A percentile compares a stretch with the other conserved stretches of the same genome.
Evolutionary conservation across 2,113 vertebrate species (phyloP).

Genomic region (Perca flavescens): DNA sequence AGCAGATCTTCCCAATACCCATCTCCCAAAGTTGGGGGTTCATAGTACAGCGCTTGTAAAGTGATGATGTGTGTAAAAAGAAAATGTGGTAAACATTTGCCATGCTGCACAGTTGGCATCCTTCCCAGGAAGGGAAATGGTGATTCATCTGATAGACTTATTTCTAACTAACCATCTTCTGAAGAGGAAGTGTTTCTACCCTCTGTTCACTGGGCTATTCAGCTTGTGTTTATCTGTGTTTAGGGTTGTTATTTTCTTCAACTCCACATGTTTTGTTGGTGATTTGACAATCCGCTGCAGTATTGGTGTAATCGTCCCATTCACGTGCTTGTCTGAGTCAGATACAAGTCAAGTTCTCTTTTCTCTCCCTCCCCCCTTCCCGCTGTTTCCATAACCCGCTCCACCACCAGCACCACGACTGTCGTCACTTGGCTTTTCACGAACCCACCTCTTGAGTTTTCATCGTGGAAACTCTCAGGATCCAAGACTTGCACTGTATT

Average conservation of each 20-base stretch:
- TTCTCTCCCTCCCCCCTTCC: conserved; percentile 7
- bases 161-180: not conserved
- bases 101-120: conserved; percentile 1
- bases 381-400: conserved; percentile 57
- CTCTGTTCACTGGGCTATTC: not conserved
- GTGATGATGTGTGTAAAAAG: not conserved
- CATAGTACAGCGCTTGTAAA: not conserved
- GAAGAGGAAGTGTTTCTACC: not conserved
- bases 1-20: not conserved
- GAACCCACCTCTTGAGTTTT: conserved; percentile 42
- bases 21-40: conserved; percentile 27
- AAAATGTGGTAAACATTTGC: conserved; percentile 2
- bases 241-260: not conserved
- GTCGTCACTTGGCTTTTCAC: conserved; percentile 68
- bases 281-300: not conserved
- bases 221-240: not conserved
- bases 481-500: conserved; percentile 36
- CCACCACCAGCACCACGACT: conserved; percentile 52
- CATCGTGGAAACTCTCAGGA: conserved; percentile 45
- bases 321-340: not conserved
- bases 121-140: not conserved
- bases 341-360: conserved; percentile 8
- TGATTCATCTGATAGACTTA: conserved; percentile 10
- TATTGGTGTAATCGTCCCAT: not conserved
- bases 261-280: conserved; percentile 3